These are phyloP conservation scores for Drosophila parthenogenetica DNA, from an alignment of 2,888 invertebrate species.

Conservation along the genomic window DNA sequence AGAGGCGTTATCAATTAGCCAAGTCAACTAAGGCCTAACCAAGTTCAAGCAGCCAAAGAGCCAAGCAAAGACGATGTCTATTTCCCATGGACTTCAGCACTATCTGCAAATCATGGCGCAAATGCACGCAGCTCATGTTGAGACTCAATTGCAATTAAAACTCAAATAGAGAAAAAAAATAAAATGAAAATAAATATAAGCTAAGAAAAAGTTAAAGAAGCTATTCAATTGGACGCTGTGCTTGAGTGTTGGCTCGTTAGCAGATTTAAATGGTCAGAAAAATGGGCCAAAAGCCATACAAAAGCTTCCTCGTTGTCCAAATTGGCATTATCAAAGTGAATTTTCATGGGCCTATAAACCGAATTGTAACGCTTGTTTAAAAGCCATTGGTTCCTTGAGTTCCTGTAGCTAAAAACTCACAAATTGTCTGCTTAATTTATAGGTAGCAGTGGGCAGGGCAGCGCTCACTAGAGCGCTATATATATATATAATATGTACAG, in stretches of 20 bases:
- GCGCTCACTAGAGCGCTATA: too few relatives aligned
- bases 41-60: neutral
- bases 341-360: conserved; percentile 11
- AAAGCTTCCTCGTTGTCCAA: conserved; percentile 34
- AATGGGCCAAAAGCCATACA: conserved; percentile 20
- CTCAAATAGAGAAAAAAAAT: conserved; percentile 20
- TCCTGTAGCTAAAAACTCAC: neutral
- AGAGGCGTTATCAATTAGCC: conserved; percentile 70
- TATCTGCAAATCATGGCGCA: conserved; percentile 75
- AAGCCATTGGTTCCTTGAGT: neutral
- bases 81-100: conserved; percentile 47
- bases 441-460: too few relatives aligned
- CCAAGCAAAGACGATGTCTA: neutral
- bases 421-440: neutral
- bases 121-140: conserved; percentile 75
- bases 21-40: conserved; percentile 8
- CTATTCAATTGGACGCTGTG: conserved; percentile 37
- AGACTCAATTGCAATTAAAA: conserved; percentile 75
- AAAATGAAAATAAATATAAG: conserved; percentile 29
- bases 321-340: conserved; percentile 53
- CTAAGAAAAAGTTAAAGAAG: conserved; percentile 7
- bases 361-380: neutral
- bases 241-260: conserved; percentile 49
- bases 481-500: too few relatives aligned
- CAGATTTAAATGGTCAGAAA: conserved; percentile 50